Base-by-base conservation (phyloP, 2,113 vertebrate genomes). In the Eudyptes chrysolophus region DNA sequence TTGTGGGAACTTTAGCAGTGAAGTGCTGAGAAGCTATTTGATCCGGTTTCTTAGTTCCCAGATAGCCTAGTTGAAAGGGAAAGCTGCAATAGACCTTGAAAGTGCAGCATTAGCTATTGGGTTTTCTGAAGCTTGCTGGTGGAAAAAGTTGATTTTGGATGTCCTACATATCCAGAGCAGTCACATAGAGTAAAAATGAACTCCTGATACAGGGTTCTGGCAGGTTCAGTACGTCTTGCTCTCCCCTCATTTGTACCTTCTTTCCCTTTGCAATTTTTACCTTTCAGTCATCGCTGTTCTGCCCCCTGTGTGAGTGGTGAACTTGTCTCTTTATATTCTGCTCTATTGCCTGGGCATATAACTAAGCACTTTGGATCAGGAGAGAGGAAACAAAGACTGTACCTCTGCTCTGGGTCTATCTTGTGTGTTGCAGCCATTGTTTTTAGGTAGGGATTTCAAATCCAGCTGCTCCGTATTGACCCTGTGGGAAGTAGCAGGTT, bases 401-500 rank as follows among this genome's bases (percentile, higher is more conserved):
- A 54, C 54, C 81, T 91, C 70, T 44, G 30, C 77, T 93, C 52
- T 57, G 61, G 57, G 36, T 90, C 80, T 87, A 1, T 72, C 87
- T 89, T 5, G 1, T 55, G 49, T 72, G 44, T 60, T 70, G 58
- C 97, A 96, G 92, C 96, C 96, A 75, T 80, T 96, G 84, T 83
- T 95, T 95, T 66, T 83, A 94, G 90, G 90, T 95, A 87, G 76
- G 58, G 83, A 84, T 96, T 96, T 96, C 81, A 76, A 79, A 91
- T 93, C 84, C 97, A 96, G 93, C 84, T 97, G 94, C 92, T 96
- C 68, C 71, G 61, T 76, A 76, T 74, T 95, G 93, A 92, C 87
- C 94, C 75, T 66, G 68, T 80, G 71, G 87, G 93, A 92, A 90
- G 82, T 68, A 93, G 66, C 95, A 96, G 87, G 95, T 92, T 96